Conservation (phyloP, 1,140 invertebrate species). For the Thaumatotibia leucotreta region DNA sequence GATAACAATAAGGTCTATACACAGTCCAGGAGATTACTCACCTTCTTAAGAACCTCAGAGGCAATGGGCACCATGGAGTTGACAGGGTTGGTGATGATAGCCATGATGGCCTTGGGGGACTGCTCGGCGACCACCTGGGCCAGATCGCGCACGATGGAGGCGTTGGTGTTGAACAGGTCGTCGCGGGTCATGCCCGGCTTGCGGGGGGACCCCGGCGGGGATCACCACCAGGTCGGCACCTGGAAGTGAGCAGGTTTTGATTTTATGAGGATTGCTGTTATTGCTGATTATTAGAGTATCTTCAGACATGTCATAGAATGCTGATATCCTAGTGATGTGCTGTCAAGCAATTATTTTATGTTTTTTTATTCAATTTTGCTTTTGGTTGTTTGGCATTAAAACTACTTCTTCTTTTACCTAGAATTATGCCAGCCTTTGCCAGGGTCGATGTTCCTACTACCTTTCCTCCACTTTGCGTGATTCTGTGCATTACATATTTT, state of each 20-base stretch:
- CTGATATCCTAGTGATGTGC: too few species aligned
- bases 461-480: too few species aligned
- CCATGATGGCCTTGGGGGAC: conserved; percentile 94
- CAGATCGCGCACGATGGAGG: conserved; percentile 96
- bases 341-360: too few species aligned
- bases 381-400: too few species aligned
- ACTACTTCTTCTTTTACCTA: too few species aligned
- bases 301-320: too few species aligned
- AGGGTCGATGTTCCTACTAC: too few species aligned
- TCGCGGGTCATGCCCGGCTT: conserved; percentile 98
- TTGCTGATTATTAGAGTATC: too few species aligned
- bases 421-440: too few species aligned
- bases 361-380: too few species aligned
- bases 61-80: conserved; percentile 99
- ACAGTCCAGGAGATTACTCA: conserved; percentile 27
- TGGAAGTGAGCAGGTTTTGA: conserved; percentile 31
- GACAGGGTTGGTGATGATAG: conserved; percentile 98
- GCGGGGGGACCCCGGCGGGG: conserved; percentile 97
- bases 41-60: conserved; percentile 95
- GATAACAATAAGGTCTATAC: conserved; percentile 7
- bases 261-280: too few species aligned
- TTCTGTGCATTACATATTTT: too few species aligned
- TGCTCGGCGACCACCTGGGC: conserved; percentile 87
- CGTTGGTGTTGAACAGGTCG: conserved; percentile 99
- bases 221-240: conserved; percentile 94